Evolutionary conservation across 2,888 invertebrate species (phyloP).

Genomic region (Podabrus alpinus): DNA sequence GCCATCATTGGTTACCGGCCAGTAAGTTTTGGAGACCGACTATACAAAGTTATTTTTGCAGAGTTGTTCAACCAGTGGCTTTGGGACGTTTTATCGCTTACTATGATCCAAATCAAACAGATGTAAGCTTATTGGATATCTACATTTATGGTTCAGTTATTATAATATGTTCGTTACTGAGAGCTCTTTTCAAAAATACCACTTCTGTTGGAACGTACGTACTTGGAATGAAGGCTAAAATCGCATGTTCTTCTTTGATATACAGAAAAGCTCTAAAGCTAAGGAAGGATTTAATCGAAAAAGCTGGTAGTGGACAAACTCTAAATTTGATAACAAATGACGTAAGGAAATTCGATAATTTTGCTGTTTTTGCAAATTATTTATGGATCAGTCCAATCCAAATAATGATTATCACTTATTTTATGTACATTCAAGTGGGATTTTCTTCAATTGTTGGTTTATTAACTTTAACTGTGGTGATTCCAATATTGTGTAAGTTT

Average conservation of each 20-base stretch:
- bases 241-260: constrained; percentile 80
- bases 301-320: constrained; percentile 73
- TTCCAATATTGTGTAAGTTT: constrained; percentile 55
- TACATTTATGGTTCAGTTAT: constrained; percentile 77
- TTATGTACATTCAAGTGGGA: constrained; percentile 65
- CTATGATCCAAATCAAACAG: background rate
- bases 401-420: constrained; percentile 70
- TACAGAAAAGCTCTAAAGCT: constrained; percentile 73
- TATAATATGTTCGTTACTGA: constrained; percentile 71
- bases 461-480: constrained; percentile 55
- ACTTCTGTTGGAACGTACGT: constrained; percentile 85
- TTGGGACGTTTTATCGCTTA: background rate
- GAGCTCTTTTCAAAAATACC: constrained; percentile 69
- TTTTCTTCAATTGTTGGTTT: constrained; percentile 60
- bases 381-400: constrained; percentile 81
- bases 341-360: constrained; percentile 83
- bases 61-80: background rate
- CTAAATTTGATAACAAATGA: constrained; percentile 74
- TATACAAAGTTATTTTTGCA: background rate
- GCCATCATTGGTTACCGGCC: no score
- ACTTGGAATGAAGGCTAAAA: constrained; percentile 81
- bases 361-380: constrained; percentile 77
- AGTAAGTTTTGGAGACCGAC: background rate
- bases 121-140: constrained; percentile 58
- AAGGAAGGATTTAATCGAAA: constrained; percentile 80